phyloP scores from a whole-genome alignment of 2,888 invertebrate species.

The Linnaemya tessellans region DNA sequence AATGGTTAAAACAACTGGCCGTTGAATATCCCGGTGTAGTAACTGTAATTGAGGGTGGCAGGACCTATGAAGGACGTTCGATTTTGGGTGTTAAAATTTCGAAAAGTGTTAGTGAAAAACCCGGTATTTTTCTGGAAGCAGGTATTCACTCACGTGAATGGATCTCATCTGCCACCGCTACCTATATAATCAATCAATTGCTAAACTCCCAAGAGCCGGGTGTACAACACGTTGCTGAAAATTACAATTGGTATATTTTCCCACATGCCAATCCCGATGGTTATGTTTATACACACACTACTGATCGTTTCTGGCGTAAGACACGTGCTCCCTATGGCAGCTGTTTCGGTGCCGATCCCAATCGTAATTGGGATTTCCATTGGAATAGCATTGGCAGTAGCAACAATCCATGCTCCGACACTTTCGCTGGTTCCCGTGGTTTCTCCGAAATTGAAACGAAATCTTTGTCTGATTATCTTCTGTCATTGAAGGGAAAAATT shows the following conservation, averaged over 20 bases:
- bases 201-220: conserved; percentile 84
- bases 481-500: conserved; percentile 84
- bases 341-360: conserved; percentile 89
- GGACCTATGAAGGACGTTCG: conserved; percentile 85
- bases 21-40: conserved; percentile 83
- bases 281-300: conserved; percentile 86
- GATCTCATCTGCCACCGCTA: conserved; percentile 87
- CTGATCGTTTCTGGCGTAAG: conserved; percentile 87
- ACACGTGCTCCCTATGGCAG: conserved; percentile 85
- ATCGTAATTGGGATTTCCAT: conserved; percentile 90
- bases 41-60: conserved; percentile 84
- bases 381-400: conserved; percentile 88
- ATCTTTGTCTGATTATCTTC: conserved; percentile 85
- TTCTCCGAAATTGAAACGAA: conserved; percentile 89
- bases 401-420: conserved; percentile 85
- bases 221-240: conserved; percentile 84
- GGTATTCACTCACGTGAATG: conserved; percentile 91
- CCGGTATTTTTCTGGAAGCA: conserved; percentile 86
- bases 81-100: conserved; percentile 86
- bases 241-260: conserved; percentile 89
- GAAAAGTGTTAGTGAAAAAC: conserved; percentile 80
- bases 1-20: conserved; percentile 85
- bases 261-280: conserved; percentile 92
- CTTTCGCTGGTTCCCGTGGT: conserved; percentile 87
- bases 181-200: conserved; percentile 86